Conservation (phyloP, 2,113 vertebrate species). For the Sitta europaea region DNA sequence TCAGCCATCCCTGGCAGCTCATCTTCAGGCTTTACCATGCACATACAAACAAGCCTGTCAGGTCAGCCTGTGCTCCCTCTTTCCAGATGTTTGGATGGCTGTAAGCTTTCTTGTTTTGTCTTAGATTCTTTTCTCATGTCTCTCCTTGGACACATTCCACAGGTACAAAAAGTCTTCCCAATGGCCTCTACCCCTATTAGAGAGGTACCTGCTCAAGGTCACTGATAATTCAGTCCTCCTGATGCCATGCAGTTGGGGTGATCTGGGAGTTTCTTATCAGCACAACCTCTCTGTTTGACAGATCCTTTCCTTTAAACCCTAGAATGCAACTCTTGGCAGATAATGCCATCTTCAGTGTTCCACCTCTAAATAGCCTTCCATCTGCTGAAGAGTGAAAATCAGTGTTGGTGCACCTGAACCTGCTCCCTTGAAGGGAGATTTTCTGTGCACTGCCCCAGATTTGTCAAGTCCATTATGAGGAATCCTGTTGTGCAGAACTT, state of each 20-base stretch:
- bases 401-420: constrained; percentile 27
- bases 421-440: constrained; percentile 38
- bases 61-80: not conserved
- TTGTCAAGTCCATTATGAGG: constrained; percentile 65
- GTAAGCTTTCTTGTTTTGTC: not conserved
- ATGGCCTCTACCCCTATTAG: not conserved
- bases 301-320: not conserved
- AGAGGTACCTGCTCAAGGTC: not conserved
- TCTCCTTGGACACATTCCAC: not conserved
- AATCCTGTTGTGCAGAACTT: constrained; percentile 42
- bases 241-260: not conserved
- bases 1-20: not conserved
- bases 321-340: not conserved
- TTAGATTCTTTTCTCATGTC: not conserved
- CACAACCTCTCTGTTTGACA: not conserved
- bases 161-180: not conserved
- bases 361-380: constrained; percentile 51
- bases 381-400: constrained; percentile 51
- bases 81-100: not conserved
- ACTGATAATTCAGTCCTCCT: not conserved
- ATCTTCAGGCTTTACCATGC: not conserved
- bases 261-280: not conserved
- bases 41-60: not conserved
- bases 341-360: constrained; percentile 1
- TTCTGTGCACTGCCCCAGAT: constrained; percentile 59